phyloP scores from a whole-genome alignment of 1,140 invertebrate genomes.

The Nasonia vitripennis region DNA sequence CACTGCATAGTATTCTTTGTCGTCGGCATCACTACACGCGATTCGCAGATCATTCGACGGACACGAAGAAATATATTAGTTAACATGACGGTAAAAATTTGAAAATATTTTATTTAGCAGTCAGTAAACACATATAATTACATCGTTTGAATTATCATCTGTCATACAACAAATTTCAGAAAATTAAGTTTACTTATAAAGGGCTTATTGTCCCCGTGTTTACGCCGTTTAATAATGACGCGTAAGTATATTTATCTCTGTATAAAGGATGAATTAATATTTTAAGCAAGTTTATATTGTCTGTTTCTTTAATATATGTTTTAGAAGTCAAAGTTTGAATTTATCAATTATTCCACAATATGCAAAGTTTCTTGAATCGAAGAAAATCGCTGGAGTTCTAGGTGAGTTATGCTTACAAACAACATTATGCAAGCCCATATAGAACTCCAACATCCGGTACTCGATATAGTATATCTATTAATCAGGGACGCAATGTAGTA shows the following conservation, averaged over 20 bases:
- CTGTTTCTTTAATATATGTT: conserved; percentile 49
- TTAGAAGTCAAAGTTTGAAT: conserved; percentile 73
- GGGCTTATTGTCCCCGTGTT: conserved; percentile 83
- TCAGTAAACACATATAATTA: neutral
- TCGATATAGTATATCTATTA: neutral
- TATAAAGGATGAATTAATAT: neutral
- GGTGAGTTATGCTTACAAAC: conserved; percentile 71
- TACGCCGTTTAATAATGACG: conserved; percentile 79
- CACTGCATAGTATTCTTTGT: conserved; percentile 2
- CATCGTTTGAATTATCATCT: no score
- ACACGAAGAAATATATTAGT: neutral
- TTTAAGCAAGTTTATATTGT: neutral
- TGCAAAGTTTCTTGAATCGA: conserved; percentile 77
- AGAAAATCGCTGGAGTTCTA: conserved; percentile 79
- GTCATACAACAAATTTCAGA: conserved; percentile 37
- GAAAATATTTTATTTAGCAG: neutral
- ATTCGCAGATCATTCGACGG: neutral
- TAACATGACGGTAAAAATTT: conserved; percentile 35
- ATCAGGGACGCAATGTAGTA: neutral
- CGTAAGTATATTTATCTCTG: conserved; percentile 61
- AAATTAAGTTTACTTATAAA: conserved; percentile 62
- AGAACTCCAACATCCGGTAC: no score
- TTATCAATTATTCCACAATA: conserved; percentile 78
- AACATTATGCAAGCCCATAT: neutral
- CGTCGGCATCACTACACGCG: neutral